Evolutionary conservation across 2,113 vertebrate genomes (phyloP).

Genomic region (Tragelaphus buxtoni): DNA sequence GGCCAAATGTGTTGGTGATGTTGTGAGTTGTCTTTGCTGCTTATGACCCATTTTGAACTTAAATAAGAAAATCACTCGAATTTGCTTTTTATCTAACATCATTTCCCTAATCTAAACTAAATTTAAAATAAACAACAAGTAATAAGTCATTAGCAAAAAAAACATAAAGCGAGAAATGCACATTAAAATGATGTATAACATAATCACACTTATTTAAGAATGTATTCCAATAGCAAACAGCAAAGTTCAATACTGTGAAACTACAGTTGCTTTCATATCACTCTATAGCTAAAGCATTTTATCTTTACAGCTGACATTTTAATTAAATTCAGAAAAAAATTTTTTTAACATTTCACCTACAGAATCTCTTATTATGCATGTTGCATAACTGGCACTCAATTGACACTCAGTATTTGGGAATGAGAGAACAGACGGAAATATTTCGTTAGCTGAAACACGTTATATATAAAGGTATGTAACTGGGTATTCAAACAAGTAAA

Average conservation of each 20-base stretch:
- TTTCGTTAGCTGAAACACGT: background rate
- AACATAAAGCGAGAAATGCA: background rate
- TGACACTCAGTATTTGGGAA: background rate
- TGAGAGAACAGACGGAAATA: background rate
- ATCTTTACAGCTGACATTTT: background rate
- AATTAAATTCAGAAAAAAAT: background rate
- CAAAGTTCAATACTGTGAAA: background rate
- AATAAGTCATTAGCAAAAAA: background rate
- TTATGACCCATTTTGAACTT: background rate
- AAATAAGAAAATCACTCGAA: background rate
- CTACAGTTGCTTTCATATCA: background rate
- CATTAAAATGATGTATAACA: background rate
- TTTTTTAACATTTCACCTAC: background rate
- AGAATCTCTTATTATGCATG: background rate
- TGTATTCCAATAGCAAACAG: background rate
- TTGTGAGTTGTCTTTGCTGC: background rate
- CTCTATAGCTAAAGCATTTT: background rate
- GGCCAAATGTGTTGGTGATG: background rate
- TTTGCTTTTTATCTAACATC: background rate
- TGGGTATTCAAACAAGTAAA: background rate
- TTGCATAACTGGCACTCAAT: accelerated
- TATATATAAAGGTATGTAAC: background rate
- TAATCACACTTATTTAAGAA: background rate
- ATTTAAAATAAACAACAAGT: background rate
- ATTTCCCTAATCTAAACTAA: background rate